Evolutionary conservation across 2,113 vertebrate genomes (phyloP).

Genomic region (Pygoscelis adeliae): DNA sequence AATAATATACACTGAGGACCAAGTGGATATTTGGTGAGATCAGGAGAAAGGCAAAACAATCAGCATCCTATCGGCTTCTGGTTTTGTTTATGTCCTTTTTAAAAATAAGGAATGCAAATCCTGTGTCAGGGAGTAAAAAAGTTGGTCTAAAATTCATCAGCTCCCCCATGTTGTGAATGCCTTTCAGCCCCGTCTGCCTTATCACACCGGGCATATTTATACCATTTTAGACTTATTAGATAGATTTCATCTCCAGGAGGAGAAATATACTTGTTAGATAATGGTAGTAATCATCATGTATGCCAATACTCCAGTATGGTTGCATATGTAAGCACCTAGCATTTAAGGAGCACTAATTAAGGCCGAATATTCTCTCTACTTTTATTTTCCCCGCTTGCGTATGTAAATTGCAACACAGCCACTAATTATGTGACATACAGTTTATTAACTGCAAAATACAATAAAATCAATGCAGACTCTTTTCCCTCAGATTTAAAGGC

Average conservation of each 20-base stretch:
- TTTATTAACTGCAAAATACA: neutral
- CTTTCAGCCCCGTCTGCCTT: neutral
- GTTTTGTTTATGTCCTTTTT: neutral
- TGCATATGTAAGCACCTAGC: neutral
- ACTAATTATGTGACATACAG: neutral
- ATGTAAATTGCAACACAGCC: neutral
- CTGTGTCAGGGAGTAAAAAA: neutral
- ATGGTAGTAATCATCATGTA: neutral
- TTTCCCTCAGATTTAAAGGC: neutral
- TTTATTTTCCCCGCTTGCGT: constrained; percentile 30
- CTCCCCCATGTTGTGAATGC: neutral
- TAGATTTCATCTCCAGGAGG: neutral
- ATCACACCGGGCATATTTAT: neutral
- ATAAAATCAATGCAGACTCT: neutral
- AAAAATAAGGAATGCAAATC: neutral
- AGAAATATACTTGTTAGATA: constrained; percentile 10
- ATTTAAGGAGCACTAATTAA: constrained; percentile 23
- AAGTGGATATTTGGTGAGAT: neutral
- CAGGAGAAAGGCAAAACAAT: neutral
- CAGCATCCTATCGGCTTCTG: neutral
- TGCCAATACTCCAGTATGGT: accelerated
- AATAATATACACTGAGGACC: neutral
- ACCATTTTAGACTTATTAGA: neutral
- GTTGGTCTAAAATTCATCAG: neutral
- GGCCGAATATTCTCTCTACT: neutral